Conservation (phyloP, 1,140 invertebrate genomes). For the Drosophila nebulosa region DNA sequence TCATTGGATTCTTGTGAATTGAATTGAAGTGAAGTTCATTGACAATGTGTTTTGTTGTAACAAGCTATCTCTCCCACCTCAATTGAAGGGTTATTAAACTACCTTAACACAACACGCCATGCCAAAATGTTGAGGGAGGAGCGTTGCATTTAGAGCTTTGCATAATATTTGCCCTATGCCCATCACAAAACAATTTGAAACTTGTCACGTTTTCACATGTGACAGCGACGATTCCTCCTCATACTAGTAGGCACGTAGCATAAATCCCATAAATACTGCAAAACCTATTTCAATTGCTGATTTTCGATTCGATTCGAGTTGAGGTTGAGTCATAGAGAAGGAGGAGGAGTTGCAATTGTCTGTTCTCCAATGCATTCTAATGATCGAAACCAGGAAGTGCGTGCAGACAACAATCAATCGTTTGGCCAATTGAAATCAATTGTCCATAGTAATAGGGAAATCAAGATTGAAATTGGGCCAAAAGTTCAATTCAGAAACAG, state of each 20-base stretch:
- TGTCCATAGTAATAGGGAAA: slow-evolving; percentile 44
- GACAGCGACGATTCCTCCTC: no score
- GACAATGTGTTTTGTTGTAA: slow-evolving; percentile 29
- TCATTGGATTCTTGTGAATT: slow-evolving; percentile 24
- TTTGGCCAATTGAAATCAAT: slow-evolving; percentile 66
- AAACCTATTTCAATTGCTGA: slow-evolving; percentile 25
- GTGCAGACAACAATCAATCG: slow-evolving; percentile 50
- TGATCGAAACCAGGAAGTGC: slow-evolving; percentile 69
- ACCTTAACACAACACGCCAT: background rate
- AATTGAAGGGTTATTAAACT: slow-evolving; percentile 40
- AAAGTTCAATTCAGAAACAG: slow-evolving; percentile 50
- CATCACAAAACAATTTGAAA: background rate
- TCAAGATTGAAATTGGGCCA: slow-evolving; percentile 49
- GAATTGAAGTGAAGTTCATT: slow-evolving; percentile 55
- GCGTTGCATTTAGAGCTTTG: no score
- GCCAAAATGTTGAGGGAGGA: background rate
- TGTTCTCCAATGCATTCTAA: slow-evolving; percentile 65
- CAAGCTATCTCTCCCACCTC: background rate
- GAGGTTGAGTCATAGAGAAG: slow-evolving; percentile 28
- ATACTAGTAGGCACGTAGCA: slow-evolving; percentile 63
- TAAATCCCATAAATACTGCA: slow-evolving; percentile 53
- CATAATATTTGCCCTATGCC: background rate
- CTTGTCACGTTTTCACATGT: slow-evolving; percentile 26
- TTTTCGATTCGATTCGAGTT: no score
- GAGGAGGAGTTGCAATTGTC: background rate